Evolutionary conservation across 2,888 invertebrate species (phyloP).

Genomic region (Chloroclystis v-ata): DNA sequence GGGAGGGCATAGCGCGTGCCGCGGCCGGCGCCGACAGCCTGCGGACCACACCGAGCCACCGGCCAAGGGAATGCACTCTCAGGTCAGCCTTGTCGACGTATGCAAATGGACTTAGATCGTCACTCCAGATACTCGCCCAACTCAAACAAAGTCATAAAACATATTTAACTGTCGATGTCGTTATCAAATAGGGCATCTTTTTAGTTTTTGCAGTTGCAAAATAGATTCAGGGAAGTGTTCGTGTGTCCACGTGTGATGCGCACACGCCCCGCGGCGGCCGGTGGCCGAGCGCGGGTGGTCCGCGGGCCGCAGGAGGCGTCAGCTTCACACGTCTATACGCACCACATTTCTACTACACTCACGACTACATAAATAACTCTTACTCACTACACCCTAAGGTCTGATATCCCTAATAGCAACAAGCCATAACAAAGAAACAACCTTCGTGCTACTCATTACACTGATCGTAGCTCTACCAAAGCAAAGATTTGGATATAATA

Average conservation of each 20-base stretch:
- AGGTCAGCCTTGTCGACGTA: constrained; percentile 66
- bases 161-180: constrained; percentile 12
- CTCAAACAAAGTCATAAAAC: constrained; percentile 11
- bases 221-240: constrained; percentile 31
- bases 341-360: constrained; percentile 39
- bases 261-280: constrained; percentile 54
- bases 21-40: constrained; percentile 60
- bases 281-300: constrained; percentile 71
- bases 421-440: constrained; percentile 18
- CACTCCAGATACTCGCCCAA: constrained; percentile 36
- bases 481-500: constrained; percentile 67
- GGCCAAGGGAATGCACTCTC: constrained; percentile 38
- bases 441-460: constrained; percentile 52
- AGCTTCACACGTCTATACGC: constrained; percentile 64
- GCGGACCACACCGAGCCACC: constrained; percentile 65
- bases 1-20: constrained; percentile 70
- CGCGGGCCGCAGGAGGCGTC: constrained; percentile 59
- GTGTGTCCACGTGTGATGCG: constrained; percentile 46
- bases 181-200: constrained; percentile 23
- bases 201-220: constrained; percentile 33
- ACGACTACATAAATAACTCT: constrained; percentile 35
- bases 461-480: constrained; percentile 60
- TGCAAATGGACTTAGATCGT: constrained; percentile 57
- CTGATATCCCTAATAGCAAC: constrained; percentile 35
- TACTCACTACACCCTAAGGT: constrained; percentile 40